A percentile compares a stretch with the other conserved stretches of the same genome.
phyloP scores from a whole-genome alignment of 2,888 invertebrate species.

The Calliphora vomitoria region DNA sequence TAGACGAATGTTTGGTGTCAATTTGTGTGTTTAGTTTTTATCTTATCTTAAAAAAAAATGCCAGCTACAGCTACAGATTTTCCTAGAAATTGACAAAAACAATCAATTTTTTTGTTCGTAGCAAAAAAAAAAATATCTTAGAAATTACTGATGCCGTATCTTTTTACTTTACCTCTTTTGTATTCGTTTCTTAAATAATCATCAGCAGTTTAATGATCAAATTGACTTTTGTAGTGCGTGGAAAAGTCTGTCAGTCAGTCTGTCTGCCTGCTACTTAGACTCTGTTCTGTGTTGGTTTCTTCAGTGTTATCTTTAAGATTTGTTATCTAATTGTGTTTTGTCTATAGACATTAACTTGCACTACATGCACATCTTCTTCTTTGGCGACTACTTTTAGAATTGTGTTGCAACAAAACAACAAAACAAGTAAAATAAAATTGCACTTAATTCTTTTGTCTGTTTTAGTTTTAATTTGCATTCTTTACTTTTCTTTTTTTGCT shows the following conservation, averaged over 20 bases:
- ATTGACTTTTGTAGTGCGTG: slow-evolving; percentile 10
- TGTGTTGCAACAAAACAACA: slow-evolving; percentile 44
- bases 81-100: slow-evolving; percentile 33
- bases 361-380: slow-evolving; percentile 29
- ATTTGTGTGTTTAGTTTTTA: slow-evolving; percentile 49
- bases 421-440: slow-evolving; percentile 27
- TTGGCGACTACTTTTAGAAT: slow-evolving; percentile 15
- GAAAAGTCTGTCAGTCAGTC: not conserved
- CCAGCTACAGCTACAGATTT: slow-evolving; percentile 31
- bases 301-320: slow-evolving; percentile 50
- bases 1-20: slow-evolving; percentile 49
- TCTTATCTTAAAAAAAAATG: slow-evolving; percentile 40
- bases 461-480: slow-evolving; percentile 70
- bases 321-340: slow-evolving; percentile 59
- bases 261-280: not conserved
- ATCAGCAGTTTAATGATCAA: slow-evolving; percentile 33
- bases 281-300: not conserved
- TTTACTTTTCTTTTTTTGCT: slow-evolving; percentile 70
- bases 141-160: not conserved
- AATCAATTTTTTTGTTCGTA: slow-evolving; percentile 8
- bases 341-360: slow-evolving; percentile 48
- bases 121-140: not conserved
- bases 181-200: slow-evolving; percentile 4
- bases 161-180: not conserved
- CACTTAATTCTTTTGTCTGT: slow-evolving; percentile 54